Conservation (phyloP, 1,140 invertebrate species). For the Dendrolimus punctatus region DNA sequence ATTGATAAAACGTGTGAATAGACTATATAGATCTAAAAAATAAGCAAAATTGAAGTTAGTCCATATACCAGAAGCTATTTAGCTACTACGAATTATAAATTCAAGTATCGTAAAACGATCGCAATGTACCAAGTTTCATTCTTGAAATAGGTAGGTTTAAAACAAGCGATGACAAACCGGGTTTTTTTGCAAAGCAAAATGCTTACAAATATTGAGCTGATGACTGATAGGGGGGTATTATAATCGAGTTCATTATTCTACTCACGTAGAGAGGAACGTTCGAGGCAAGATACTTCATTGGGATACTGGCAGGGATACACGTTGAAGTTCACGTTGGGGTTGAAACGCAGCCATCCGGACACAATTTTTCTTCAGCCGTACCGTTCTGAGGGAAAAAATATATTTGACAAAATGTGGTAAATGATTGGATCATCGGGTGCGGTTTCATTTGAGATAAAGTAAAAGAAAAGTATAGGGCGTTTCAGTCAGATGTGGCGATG, state of each 20-base stretch:
- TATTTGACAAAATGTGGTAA: constrained; percentile 1
- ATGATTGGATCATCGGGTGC: not conserved
- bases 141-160: constrained; percentile 9
- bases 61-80: constrained; percentile 2
- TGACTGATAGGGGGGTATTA: not conserved
- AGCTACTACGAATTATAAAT: constrained; percentile 1
- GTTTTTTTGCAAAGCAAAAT: constrained; percentile 7
- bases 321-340: constrained; percentile 78
- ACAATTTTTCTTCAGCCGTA: constrained; percentile 81
- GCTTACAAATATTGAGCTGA: constrained; percentile 2
- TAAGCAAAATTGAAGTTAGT: not conserved
- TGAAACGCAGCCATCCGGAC: constrained; percentile 90
- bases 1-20: too few relatives aligned
- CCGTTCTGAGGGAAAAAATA: constrained; percentile 73
- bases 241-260: constrained; percentile 24
- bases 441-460: too few relatives aligned
- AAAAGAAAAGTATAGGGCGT: too few relatives aligned
- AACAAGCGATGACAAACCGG: constrained; percentile 12
- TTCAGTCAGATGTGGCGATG: too few relatives aligned
- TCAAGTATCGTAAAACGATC: constrained; percentile 3
- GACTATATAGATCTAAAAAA: too few relatives aligned
- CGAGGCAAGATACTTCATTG: constrained; percentile 83
- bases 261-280: constrained; percentile 81
- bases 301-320: constrained; percentile 89
- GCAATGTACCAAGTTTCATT: constrained; percentile 1